A percentile compares a stretch with the other conserved stretches of the same genome.
Conservation (phyloP, 30 jellyfish, hydroid and myxozoan genomes). For the Sanderia malayensis region DNA sequence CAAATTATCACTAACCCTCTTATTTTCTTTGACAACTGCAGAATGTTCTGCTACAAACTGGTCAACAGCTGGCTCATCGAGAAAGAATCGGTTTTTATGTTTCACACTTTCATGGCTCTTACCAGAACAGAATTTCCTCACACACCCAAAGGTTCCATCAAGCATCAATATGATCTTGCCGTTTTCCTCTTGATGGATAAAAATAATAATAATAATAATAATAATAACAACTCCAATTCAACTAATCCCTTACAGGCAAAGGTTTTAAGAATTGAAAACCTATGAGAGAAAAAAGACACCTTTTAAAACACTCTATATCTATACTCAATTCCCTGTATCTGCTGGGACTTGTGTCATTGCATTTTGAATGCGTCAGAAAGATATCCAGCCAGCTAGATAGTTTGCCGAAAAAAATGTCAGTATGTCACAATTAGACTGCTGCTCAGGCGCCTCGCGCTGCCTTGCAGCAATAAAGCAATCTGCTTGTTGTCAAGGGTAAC, state of each 20-base stretch:
- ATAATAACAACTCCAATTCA: neutral
- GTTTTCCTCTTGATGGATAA: neutral
- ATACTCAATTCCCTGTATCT: neutral
- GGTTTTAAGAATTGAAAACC: neutral
- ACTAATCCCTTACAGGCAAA: neutral
- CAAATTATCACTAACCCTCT: neutral
- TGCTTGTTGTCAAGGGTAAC: neutral
- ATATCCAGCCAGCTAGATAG: slow-evolving; percentile 1
- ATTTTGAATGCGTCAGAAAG: neutral
- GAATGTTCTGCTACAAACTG: neutral
- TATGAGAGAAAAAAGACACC: neutral
- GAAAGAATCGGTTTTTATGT: neutral
- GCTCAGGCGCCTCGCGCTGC: no score
- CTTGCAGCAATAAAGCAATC: neutral
- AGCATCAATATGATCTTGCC: neutral
- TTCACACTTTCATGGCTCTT: neutral
- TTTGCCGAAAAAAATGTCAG: no score
- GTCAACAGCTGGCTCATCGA: neutral
- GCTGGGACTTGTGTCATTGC: neutral
- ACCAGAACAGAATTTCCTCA: neutral
- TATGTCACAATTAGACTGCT: no score
- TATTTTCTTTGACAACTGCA: neutral
- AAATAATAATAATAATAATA: no score
- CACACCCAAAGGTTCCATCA: slow-evolving; percentile 1
- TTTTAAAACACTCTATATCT: neutral